These are phyloP conservation scores for Drosophila obscura DNA, from an alignment of 1,140 invertebrate genomes.

Conservation along the genomic window DNA sequence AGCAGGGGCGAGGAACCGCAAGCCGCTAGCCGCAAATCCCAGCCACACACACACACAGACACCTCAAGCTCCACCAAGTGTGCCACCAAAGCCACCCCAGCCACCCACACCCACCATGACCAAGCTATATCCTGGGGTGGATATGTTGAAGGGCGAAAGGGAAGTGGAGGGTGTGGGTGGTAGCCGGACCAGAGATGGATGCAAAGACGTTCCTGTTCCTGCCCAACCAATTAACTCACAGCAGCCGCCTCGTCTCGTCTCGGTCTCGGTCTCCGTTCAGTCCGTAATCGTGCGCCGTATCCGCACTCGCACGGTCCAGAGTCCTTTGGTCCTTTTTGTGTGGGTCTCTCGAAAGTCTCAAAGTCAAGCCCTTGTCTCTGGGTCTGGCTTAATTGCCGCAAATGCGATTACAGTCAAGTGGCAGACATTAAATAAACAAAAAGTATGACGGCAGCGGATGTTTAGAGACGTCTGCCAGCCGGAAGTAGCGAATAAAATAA, in stretches of 20 bases:
- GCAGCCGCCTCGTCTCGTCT: conserved; percentile 9
- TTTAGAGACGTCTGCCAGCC: conserved; percentile 76
- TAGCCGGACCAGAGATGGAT: conserved; percentile 20
- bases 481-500: conserved; percentile 81
- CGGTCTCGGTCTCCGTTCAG: conserved; percentile 7
- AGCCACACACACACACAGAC: conserved; percentile 13
- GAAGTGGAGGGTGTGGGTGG: background rate
- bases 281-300: conserved; percentile 12
- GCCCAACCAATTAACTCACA: conserved; percentile 69
- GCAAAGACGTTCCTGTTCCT: conserved; percentile 51
- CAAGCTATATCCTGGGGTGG: background rate
- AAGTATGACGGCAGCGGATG: conserved; percentile 77
- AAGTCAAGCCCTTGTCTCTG: conserved; percentile 69
- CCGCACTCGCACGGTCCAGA: conserved; percentile 3
- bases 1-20: too few species aligned
- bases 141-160: background rate
- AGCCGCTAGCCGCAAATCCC: conserved; percentile 5
- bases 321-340: conserved; percentile 29
- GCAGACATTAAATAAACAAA: conserved; percentile 79
- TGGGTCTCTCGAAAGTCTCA: conserved; percentile 34
- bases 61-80: conserved; percentile 7
- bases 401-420: conserved; percentile 81
- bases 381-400: conserved; percentile 74
- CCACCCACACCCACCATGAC: background rate
- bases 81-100: background rate